phyloP scores from a whole-genome alignment of 1,140 invertebrate genomes.

The Leptoteleia sp. region DNA sequence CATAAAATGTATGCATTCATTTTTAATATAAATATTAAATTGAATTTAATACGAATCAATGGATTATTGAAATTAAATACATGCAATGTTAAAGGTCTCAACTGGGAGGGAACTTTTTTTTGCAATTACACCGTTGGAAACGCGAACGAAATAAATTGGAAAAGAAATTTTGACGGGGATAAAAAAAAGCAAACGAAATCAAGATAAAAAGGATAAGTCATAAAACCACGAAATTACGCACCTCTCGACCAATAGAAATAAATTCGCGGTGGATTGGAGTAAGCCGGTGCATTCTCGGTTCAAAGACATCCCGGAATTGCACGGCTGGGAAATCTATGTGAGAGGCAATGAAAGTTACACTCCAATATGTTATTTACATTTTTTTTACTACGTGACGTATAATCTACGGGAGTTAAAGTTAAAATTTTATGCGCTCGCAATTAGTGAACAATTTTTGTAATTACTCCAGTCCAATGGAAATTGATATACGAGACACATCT shows the following conservation, averaged over 20 bases:
- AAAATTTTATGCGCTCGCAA: too few species aligned
- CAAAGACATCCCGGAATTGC: constrained; percentile 66
- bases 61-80: too few species aligned
- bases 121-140: too few species aligned
- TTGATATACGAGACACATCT: too few species aligned
- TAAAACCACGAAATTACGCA: constrained; percentile 59
- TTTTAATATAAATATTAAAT: too few species aligned
- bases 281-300: constrained; percentile 47
- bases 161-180: background rate
- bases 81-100: too few species aligned
- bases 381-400: constrained; percentile 33
- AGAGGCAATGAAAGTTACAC: constrained; percentile 57
- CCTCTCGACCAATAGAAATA: constrained; percentile 32
- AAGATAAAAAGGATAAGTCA: constrained; percentile 47
- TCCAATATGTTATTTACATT: constrained; percentile 56
- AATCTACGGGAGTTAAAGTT: constrained; percentile 4
- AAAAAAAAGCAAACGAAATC: constrained; percentile 35
- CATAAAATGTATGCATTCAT: too few species aligned
- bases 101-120: too few species aligned
- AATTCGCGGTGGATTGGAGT: constrained; percentile 34
- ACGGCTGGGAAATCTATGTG: constrained; percentile 68
- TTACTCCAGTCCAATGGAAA: too few species aligned
- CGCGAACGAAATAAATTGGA: constrained; percentile 14
- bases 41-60: too few species aligned
- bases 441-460: too few species aligned